phyloP scores from a whole-genome alignment of 2,113 vertebrate genomes.

The Melospiza melodia region DNA sequence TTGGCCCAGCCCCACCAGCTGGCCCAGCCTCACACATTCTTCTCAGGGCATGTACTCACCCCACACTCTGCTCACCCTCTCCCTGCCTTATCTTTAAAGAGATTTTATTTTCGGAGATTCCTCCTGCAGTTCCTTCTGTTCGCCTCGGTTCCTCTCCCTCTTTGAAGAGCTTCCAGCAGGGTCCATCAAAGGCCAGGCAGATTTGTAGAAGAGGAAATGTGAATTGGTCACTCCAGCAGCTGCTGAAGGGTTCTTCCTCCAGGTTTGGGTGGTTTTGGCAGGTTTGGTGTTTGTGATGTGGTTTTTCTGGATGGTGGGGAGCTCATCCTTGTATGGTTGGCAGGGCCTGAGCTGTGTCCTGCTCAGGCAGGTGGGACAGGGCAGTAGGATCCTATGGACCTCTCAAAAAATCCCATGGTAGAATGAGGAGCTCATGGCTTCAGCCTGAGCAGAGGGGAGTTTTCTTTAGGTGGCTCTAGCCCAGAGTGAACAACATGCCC shows the following conservation, averaged over 20 bases:
- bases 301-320: background rate
- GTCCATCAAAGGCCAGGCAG: conserved; percentile 26
- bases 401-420: background rate
- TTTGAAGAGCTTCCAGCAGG: conserved; percentile 60
- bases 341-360: background rate
- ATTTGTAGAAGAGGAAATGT: background rate
- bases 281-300: background rate
- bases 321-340: background rate
- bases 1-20: conserved; percentile 35
- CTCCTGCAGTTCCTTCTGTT: conserved; percentile 59
- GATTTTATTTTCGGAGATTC: conserved; percentile 61
- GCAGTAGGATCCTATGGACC: background rate
- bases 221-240: conserved; percentile 10
- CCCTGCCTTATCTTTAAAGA: conserved; percentile 54
- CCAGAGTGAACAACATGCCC: background rate
- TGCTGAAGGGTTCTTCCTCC: background rate
- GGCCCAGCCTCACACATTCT: conserved; percentile 56
- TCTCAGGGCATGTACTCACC: conserved; percentile 41
- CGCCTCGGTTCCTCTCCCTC: background rate
- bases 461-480: background rate
- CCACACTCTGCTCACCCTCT: conserved; percentile 8
- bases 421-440: background rate
- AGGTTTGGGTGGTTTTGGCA: background rate
- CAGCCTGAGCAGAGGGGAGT: background rate
- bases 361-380: background rate